phyloP scores from a whole-genome alignment of 2,113 vertebrate genomes.

The Dolichotis patagonum region DNA sequence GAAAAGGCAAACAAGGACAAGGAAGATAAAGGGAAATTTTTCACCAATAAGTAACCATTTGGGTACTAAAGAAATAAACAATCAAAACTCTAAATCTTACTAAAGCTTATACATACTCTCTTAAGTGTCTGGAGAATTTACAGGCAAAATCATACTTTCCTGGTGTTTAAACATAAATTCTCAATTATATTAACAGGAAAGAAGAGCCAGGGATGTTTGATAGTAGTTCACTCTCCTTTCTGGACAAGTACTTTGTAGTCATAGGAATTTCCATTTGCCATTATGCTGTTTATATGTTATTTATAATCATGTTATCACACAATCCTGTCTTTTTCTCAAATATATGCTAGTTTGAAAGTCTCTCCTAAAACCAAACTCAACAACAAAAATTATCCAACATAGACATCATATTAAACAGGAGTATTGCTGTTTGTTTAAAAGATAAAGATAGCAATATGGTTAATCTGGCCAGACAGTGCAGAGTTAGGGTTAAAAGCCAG shows the following conservation, averaged over 20 bases:
- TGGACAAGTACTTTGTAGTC: not conserved
- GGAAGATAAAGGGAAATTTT: not conserved
- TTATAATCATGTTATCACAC: not conserved
- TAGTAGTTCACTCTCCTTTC: not conserved
- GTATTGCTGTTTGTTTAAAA: not conserved
- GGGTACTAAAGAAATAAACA: not conserved
- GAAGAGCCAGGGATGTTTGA: not conserved
- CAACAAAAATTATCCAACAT: not conserved
- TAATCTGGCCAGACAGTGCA: not conserved
- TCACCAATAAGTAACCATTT: not conserved
- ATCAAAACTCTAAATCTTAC: not conserved
- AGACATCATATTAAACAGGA: not conserved
- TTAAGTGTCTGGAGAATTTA: not conserved
- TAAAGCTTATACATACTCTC: not conserved
- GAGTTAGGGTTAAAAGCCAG: not conserved
- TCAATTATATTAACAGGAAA: not conserved
- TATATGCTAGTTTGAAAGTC: not conserved
- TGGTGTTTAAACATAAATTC: constrained; percentile 57
- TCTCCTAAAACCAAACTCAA: not conserved
- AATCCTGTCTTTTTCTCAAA: not conserved
- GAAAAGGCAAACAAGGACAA: not conserved
- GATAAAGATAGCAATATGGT: not conserved
- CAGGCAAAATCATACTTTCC: not conserved
- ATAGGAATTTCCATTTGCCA: not conserved
- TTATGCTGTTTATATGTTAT: not conserved